Percentiles rank a stretch among this genome's conserved stretches.
phyloP scores from a whole-genome alignment of 1,140 invertebrate species.

The Alviniconcha marisindica region DNA sequence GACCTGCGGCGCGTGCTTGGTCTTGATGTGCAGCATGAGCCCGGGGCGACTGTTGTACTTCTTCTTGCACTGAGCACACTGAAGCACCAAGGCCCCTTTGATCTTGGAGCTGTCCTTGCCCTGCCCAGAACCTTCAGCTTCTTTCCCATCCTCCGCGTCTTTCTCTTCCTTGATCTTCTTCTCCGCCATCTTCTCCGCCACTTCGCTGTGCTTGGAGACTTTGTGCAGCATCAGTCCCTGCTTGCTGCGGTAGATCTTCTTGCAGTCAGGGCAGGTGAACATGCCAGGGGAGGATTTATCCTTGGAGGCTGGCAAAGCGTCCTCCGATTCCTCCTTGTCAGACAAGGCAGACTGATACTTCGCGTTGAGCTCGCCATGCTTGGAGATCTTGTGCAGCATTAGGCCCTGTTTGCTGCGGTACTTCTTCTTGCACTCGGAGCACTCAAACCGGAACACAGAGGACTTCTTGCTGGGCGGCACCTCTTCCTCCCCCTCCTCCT shows the following conservation, averaged over 20 bases:
- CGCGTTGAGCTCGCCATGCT: background rate
- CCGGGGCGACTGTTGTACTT: constrained; percentile 4
- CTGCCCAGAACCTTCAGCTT: background rate
- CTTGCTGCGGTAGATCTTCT: background rate
- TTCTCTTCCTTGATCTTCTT: background rate
- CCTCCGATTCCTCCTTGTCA: background rate
- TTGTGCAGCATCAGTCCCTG: constrained; percentile 15
- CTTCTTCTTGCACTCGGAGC: background rate
- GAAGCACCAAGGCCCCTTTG: background rate
- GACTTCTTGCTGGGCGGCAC: no score
- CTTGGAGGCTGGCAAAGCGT: background rate
- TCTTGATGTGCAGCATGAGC: background rate
- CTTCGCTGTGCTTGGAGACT: constrained; percentile 7
- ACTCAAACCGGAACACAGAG: background rate
- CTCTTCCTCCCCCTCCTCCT: background rate
- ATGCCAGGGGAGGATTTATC: background rate
- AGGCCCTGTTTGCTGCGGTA: constrained; percentile 13
- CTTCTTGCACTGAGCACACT: background rate
- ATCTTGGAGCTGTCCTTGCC: background rate
- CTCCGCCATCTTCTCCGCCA: background rate
- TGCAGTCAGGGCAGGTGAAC: background rate
- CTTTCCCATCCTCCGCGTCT: background rate
- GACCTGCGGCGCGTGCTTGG: background rate
- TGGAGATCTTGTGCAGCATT: background rate
- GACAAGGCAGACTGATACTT: background rate